These are phyloP conservation scores for Boloria selene DNA, from an alignment of 2,888 invertebrate species.

Conservation along the genomic window DNA sequence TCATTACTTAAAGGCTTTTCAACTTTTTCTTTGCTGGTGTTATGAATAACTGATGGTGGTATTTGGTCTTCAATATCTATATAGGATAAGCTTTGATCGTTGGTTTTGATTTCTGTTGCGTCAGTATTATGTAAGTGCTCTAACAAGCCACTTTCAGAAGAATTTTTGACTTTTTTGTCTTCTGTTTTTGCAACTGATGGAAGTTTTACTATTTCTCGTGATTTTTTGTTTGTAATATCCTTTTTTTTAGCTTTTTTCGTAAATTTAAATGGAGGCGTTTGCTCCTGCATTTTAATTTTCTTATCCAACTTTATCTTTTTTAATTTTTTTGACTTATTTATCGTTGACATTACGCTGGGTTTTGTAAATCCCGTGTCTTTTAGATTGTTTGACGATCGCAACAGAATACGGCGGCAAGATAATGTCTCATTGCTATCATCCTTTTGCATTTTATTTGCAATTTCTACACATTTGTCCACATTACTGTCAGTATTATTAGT, in stretches of 20 bases:
- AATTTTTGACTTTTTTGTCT: neutral
- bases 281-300: neutral
- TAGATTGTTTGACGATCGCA: constrained; percentile 56
- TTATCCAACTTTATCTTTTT: constrained; percentile 1
- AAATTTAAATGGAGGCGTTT: constrained; percentile 3
- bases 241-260: constrained; percentile 8
- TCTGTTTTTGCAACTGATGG: neutral
- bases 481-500: constrained; percentile 2
- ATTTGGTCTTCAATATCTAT: constrained; percentile 53
- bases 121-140: too few species aligned
- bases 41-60: constrained; percentile 48
- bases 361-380: constrained; percentile 31
- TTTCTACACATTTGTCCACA: neutral
- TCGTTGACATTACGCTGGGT: neutral
- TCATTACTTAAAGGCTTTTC: neutral
- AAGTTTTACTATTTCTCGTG: neutral
- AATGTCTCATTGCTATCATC: neutral
- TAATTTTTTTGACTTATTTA: neutral
- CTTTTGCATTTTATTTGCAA: neutral
- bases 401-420: constrained; percentile 49
- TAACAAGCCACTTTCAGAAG: too few species aligned
- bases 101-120: neutral
- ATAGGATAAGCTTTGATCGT: constrained; percentile 16
- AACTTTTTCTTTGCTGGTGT: constrained; percentile 24
- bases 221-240: neutral